phyloP scores from a whole-genome alignment of 2,797 vertebrate species.

The Enteromius afrohamiltoni region DNA sequence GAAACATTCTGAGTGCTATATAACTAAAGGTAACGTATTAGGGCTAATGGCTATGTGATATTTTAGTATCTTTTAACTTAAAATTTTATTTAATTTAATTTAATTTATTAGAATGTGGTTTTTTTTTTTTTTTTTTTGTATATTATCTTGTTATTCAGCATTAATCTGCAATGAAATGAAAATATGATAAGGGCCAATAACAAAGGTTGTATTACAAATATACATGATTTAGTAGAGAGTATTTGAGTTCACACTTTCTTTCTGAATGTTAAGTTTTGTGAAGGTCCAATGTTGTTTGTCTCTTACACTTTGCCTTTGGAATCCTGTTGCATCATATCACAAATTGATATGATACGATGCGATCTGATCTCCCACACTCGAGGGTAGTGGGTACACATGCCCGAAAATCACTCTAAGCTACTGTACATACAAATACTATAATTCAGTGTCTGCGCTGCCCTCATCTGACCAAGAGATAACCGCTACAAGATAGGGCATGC shows the following conservation, averaged over 20 bases:
- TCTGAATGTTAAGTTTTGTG: not conserved
- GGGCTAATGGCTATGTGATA: not conserved
- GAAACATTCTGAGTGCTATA: not conserved
- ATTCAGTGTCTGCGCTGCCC: not conserved
- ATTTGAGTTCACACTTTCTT: not conserved
- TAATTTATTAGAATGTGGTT: too few species aligned
- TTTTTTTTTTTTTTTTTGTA: too few species aligned
- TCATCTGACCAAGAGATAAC: constrained; percentile 6
- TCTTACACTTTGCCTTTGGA: constrained; percentile 31
- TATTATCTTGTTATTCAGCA: not conserved
- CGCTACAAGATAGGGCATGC: constrained; percentile 21
- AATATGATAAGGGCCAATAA: not conserved
- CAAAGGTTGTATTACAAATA: not conserved
- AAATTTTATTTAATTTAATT: too few species aligned
- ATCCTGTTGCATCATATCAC: constrained; percentile 44
- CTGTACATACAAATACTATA: constrained; percentile 11
- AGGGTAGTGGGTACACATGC: not conserved
- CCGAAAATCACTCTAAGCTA: constrained; percentile 5
- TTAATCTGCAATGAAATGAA: not conserved
- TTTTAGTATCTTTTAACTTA: not conserved
- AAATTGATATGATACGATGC: constrained; percentile 33
- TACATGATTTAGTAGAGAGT: not conserved
- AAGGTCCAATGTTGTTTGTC: constrained; percentile 4
- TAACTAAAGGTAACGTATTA: not conserved
- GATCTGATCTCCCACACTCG: constrained; percentile 39